Conservation (phyloP, 2,113 vertebrate genomes). For the Ranitomeya imitator region DNA sequence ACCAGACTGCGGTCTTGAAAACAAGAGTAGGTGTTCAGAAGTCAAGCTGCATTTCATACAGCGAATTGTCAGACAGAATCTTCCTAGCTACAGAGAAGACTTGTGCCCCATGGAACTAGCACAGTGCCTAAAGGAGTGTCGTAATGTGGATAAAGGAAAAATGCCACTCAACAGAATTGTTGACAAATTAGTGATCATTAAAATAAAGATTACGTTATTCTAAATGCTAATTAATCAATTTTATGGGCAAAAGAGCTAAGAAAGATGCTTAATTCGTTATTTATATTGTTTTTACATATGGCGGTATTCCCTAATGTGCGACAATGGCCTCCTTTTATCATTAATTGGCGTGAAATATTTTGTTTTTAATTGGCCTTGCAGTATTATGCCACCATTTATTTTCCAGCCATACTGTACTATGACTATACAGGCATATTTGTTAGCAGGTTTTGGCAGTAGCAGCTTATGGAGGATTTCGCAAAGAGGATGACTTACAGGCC, state of each 20-base stretch:
- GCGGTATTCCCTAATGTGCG: not conserved
- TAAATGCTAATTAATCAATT: not conserved
- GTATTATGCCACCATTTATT: not conserved
- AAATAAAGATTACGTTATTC: not conserved
- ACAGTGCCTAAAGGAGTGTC: not conserved
- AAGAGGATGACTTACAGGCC: slow-evolving; percentile 57
- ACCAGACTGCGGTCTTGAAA: not conserved
- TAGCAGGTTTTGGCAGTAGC: slow-evolving; percentile 52
- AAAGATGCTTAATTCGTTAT: not conserved
- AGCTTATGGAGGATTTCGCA: not conserved
- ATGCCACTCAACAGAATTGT: not conserved
- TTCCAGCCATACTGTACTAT: slow-evolving; percentile 1
- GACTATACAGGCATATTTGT: slow-evolving; percentile 28
- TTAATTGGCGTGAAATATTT: slow-evolving; percentile 26
- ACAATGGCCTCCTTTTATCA: not conserved
- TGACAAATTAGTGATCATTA: not conserved
- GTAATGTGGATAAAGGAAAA: not conserved
- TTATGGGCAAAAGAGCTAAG: not conserved
- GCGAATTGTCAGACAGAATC: not conserved
- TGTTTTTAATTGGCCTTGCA: slow-evolving; percentile 27
- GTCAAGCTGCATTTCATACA: not conserved
- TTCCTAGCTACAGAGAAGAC: not conserved
- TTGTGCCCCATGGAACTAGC: not conserved
- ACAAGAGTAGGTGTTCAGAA: not conserved
- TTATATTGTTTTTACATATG: not conserved